Evolutionary conservation across 2,797 vertebrate genomes (phyloP).

Genomic region (Enteromius anoplus): DNA sequence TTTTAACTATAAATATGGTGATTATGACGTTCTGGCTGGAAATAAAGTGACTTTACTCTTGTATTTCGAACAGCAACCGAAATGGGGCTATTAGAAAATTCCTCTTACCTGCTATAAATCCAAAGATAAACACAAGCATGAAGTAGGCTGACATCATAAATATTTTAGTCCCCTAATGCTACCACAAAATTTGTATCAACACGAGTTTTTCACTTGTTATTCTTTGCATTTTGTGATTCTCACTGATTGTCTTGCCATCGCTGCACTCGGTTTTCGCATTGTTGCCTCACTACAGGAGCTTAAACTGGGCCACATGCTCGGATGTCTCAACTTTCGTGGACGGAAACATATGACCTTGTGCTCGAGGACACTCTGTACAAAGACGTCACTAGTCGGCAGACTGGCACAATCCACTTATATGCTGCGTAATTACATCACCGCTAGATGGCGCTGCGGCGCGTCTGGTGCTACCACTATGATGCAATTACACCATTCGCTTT

Average conservation of each 20-base stretch:
- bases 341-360: conserved; percentile 75
- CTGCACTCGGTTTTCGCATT: conserved; percentile 13
- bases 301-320: conserved; percentile 48
- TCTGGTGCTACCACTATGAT: conserved; percentile 11
- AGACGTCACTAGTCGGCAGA: conserved; percentile 71
- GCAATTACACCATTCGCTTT: conserved; percentile 38
- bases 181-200: neutral
- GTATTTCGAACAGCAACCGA: neutral
- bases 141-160: neutral
- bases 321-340: conserved; percentile 54
- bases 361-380: conserved; percentile 73
- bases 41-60: neutral
- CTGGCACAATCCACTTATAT: conserved; percentile 51
- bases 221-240: neutral
- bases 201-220: neutral
- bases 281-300: conserved; percentile 33
- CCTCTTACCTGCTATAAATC: neutral
- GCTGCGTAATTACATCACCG: conserved; percentile 59
- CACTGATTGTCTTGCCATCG: neutral
- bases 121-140: neutral
- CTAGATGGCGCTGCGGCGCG: conserved; percentile 65
- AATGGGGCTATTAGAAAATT: neutral
- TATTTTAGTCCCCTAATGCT: neutral
- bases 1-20: neutral
- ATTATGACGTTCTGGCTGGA: neutral